phyloP scores from a whole-genome alignment of 2,888 invertebrate genomes.

The Hybos culiciformis region DNA sequence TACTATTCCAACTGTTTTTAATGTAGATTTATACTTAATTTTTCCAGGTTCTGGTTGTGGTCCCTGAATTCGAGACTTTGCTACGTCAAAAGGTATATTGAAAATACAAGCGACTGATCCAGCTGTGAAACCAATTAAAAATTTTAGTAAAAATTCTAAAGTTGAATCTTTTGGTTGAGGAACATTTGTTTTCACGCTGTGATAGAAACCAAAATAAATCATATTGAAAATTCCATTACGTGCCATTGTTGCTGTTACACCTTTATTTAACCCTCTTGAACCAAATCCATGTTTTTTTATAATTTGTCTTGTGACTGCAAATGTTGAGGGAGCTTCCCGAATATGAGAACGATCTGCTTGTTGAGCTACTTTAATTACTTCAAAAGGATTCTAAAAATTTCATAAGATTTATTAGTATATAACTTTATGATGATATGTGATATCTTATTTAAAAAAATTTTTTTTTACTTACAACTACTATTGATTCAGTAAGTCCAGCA shows the following conservation, averaged over 20 bases:
- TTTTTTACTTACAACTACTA: too few relatives aligned
- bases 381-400: conserved; percentile 96
- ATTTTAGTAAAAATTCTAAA: conserved; percentile 58
- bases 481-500: conserved; percentile 82
- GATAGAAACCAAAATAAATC: conserved; percentile 91
- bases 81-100: conserved; percentile 94
- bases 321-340: conserved; percentile 58
- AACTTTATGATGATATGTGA: too few relatives aligned
- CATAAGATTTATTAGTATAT: too few relatives aligned
- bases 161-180: conserved; percentile 54
- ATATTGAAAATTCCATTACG: conserved; percentile 86
- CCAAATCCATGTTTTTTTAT: conserved; percentile 64
- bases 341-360: conserved; percentile 55
- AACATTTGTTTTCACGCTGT: conserved; percentile 70
- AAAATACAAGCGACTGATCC: conserved; percentile 75
- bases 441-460: too few relatives aligned
- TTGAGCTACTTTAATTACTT: conserved; percentile 86
- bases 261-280: conserved; percentile 68
- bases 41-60: conserved; percentile 62
- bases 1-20: conserved; percentile 56
- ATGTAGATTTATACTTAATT: conserved; percentile 66
- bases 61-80: conserved; percentile 89
- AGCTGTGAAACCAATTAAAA: conserved; percentile 72
- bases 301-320: conserved; percentile 67
- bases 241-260: conserved; percentile 75